Conservation (phyloP, 2,888 invertebrate genomes). For the Melanargia galathea region DNA sequence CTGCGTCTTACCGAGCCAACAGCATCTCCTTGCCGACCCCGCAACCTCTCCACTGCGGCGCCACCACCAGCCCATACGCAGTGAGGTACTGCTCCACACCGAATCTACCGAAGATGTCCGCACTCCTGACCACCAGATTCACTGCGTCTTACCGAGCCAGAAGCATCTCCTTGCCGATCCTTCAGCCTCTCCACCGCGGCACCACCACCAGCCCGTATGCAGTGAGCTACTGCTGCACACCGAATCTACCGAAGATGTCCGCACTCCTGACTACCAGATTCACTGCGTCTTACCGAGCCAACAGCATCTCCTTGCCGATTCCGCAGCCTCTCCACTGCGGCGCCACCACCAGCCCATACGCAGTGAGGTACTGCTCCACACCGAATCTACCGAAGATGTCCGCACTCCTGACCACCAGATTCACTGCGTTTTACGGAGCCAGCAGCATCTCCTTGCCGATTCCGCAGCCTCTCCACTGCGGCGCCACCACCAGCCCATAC, state of each 20-base stretch:
- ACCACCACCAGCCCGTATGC: conserved; percentile 76
- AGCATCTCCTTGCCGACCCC: conserved; percentile 70
- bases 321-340: conserved; percentile 69
- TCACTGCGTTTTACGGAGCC: conserved; percentile 59
- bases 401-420: conserved; percentile 61
- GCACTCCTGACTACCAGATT: conserved; percentile 65
- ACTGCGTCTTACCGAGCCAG: conserved; percentile 74
- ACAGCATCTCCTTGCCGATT: conserved; percentile 68
- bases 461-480: conserved; percentile 67
- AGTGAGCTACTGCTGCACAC: conserved; percentile 65
- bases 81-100: conserved; percentile 68
- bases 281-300: conserved; percentile 73
- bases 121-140: conserved; percentile 63
- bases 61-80: conserved; percentile 76
- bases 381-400: conserved; percentile 66
- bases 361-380: conserved; percentile 57
- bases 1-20: conserved; percentile 60
- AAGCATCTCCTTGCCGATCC: conserved; percentile 70
- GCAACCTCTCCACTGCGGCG: conserved; percentile 68
- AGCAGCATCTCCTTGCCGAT: conserved; percentile 52
- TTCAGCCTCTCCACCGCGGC: conserved; percentile 68
- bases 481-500: conserved; percentile 73
- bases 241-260: conserved; percentile 63
- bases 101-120: conserved; percentile 65
- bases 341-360: conserved; percentile 1